Percentiles rank a stretch among this genome's conserved stretches.
Evolutionary conservation across 2,113 vertebrate genomes (phyloP).

Genomic region (Hippolais icterina): DNA sequence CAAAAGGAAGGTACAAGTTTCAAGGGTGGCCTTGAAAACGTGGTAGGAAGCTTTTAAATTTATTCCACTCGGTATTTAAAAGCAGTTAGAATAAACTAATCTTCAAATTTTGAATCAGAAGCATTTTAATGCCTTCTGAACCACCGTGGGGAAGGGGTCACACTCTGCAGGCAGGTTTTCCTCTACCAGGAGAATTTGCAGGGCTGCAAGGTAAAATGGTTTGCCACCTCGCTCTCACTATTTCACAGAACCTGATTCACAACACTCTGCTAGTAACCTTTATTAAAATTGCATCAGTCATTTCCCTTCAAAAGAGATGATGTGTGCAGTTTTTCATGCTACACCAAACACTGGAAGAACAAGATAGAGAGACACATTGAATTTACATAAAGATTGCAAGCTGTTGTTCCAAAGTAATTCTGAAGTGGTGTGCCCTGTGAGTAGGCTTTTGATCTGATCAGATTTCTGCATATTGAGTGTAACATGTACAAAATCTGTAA

Average conservation of each 20-base stretch:
- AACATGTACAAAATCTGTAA: conserved; percentile 82
- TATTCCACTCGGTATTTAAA: conserved; percentile 11
- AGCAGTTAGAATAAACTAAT: not conserved
- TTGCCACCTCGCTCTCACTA: not conserved
- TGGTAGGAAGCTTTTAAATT: not conserved
- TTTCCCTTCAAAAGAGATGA: conserved; percentile 64
- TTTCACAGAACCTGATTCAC: conserved; percentile 42
- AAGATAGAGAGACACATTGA: conserved; percentile 48
- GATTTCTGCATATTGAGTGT: conserved; percentile 70
- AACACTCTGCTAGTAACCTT: conserved; percentile 63
- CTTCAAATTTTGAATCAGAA: not conserved
- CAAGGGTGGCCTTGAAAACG: not conserved
- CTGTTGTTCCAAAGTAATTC: conserved; percentile 79
- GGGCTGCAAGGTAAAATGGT: conserved; percentile 9
- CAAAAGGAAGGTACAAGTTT: not conserved
- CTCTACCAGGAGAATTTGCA: not conserved
- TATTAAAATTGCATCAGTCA: conserved; percentile 74
- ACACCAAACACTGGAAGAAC: conserved; percentile 48
- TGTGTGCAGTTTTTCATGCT: conserved; percentile 60
- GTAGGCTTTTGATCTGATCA: conserved; percentile 77
- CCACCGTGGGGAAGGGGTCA: not conserved
- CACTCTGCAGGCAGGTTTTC: not conserved
- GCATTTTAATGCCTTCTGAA: not conserved
- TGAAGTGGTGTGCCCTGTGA: conserved; percentile 67
- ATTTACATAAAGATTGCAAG: conserved; percentile 80